phyloP scores from a whole-genome alignment of 2,113 vertebrate genomes.

The Vulpes lagopus region DNA sequence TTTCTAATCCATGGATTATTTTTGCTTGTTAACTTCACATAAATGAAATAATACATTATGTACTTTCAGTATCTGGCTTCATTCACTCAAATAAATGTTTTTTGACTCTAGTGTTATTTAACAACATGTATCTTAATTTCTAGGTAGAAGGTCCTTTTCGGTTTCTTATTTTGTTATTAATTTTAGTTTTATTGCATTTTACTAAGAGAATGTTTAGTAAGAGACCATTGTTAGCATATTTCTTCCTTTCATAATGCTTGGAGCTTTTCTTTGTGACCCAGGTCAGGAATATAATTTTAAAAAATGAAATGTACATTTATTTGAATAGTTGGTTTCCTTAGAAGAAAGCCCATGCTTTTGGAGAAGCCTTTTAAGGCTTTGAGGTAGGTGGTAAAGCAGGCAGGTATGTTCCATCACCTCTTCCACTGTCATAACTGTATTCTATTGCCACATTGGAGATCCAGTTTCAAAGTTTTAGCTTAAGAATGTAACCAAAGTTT shows the following conservation, averaged over 20 bases:
- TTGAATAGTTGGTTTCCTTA: not conserved
- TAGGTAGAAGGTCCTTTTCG: not conserved
- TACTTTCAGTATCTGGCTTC: not conserved
- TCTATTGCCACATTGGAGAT: constrained; percentile 17
- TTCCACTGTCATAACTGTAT: not conserved
- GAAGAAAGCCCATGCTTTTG: not conserved
- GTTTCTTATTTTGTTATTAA: constrained; percentile 2
- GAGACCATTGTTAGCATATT: not conserved
- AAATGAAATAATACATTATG: not conserved
- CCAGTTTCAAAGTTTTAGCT: not conserved
- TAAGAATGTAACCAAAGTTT: constrained; percentile 11
- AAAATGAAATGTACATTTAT: not conserved
- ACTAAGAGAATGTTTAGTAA: not conserved
- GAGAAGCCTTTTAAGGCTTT: not conserved
- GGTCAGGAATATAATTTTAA: not conserved
- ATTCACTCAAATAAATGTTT: not conserved
- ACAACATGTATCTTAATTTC: not conserved
- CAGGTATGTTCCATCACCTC: not conserved
- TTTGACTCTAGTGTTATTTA: constrained; percentile 1
- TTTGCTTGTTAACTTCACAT: constrained; percentile 9
- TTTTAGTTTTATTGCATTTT: constrained; percentile 22
- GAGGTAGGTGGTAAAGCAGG: not conserved
- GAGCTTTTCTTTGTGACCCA: not conserved
- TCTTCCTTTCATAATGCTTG: constrained; percentile 26
- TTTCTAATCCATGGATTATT: not conserved